Conservation (phyloP, 92 coral and sea anemone genomes). For the Porites evermanni region DNA sequence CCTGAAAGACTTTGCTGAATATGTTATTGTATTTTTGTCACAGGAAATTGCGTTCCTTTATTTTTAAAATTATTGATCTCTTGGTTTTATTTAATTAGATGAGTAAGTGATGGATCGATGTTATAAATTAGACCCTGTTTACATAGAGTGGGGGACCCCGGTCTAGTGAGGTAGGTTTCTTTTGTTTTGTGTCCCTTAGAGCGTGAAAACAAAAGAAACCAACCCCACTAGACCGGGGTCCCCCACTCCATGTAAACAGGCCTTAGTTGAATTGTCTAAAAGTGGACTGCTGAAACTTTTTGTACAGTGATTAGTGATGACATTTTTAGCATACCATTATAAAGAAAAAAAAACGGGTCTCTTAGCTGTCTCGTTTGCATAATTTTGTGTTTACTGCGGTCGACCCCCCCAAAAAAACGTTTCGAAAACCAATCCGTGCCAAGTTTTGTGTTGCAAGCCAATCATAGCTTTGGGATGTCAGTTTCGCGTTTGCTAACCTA, state of each 20-base stretch:
- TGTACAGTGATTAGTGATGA: background rate
- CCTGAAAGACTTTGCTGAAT: background rate
- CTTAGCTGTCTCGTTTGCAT: too few relatives aligned
- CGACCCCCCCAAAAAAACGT: too few relatives aligned
- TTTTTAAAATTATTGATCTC: slow-evolving; percentile 7
- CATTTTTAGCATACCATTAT: background rate
- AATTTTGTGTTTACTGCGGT: too few relatives aligned
- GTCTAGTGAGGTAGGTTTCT: too few relatives aligned
- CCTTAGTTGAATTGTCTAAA: background rate
- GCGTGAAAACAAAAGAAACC: too few relatives aligned
- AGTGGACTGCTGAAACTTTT: background rate
- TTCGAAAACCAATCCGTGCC: background rate
- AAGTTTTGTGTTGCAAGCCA: background rate
- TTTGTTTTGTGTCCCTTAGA: too few relatives aligned
- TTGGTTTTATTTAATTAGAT: slow-evolving; percentile 16
- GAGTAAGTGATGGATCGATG: background rate
- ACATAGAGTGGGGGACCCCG: too few relatives aligned
- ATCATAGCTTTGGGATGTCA: background rate
- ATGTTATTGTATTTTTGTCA: slow-evolving; percentile 17
- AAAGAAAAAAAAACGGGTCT: background rate
- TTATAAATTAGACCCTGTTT: background rate
- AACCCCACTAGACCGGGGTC: too few relatives aligned
- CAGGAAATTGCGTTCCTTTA: background rate
- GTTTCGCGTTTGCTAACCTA: background rate
- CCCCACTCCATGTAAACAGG: too few relatives aligned